Evolutionary conservation across 2,113 vertebrate species (phyloP).

Genomic region (Cebus imitator): DNA sequence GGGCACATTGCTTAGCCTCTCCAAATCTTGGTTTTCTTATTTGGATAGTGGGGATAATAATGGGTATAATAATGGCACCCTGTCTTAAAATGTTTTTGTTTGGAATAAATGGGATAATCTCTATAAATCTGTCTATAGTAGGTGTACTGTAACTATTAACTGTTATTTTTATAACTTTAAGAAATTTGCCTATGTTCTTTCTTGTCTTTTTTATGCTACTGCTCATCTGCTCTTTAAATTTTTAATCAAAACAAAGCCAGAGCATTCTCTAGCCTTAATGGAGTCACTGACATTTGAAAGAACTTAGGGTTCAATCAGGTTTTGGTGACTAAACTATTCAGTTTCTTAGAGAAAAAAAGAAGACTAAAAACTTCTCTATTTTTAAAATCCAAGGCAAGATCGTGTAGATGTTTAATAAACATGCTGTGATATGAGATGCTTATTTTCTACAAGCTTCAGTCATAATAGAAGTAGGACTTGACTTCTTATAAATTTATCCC

Average conservation of each 20-base stretch:
- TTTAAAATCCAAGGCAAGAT: neutral
- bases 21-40: neutral
- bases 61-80: neutral
- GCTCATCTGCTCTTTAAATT: neutral
- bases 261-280: conserved; percentile 19
- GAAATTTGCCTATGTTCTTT: neutral
- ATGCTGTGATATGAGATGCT: neutral
- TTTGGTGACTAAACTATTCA: conserved; percentile 16
- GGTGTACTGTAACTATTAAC: neutral
- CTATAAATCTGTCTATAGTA: neutral
- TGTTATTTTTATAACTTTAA: neutral
- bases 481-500: neutral
- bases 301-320: neutral
- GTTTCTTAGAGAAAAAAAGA: neutral
- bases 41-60: neutral
- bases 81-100: neutral
- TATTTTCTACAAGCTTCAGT: conserved; percentile 36
- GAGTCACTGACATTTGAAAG: conserved; percentile 6
- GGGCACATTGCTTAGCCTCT: neutral
- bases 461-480: neutral
- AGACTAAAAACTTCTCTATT: neutral
- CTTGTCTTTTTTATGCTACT: neutral
- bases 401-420: neutral
- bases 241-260: conserved; percentile 15
- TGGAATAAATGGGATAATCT: neutral